phyloP scores from a whole-genome alignment of 1,140 invertebrate species.

The Megalonaias nervosa region DNA sequence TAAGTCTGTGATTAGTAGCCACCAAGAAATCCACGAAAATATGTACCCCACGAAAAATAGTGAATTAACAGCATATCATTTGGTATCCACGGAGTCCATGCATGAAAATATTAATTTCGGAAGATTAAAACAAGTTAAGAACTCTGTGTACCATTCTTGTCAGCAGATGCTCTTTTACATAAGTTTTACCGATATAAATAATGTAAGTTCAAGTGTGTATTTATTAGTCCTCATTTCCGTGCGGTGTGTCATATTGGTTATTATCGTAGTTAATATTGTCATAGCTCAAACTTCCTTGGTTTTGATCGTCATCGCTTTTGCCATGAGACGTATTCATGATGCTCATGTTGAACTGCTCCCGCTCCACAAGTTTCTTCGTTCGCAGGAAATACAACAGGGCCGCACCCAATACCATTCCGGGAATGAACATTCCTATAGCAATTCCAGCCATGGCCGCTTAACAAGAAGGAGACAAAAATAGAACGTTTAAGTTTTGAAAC shows the following conservation, averaged over 20 bases:
- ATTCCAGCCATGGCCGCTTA: constrained; percentile 28
- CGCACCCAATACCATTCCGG: constrained; percentile 27
- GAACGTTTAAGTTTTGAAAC: not conserved
- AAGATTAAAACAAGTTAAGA: too few species aligned
- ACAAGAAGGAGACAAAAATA: not conserved
- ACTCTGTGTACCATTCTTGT: too few species aligned
- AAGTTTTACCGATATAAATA: too few species aligned
- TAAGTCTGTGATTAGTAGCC: too few species aligned
- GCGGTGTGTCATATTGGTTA: constrained; percentile 17
- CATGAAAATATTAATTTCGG: too few species aligned
- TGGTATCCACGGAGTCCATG: too few species aligned
- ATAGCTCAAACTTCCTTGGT: not conserved
- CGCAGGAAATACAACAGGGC: constrained; percentile 23
- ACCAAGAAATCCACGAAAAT: too few species aligned
- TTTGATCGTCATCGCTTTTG: not conserved
- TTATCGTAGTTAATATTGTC: constrained; percentile 1
- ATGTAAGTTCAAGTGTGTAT: too few species aligned
- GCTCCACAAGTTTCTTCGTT: constrained; percentile 20
- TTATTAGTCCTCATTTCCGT: not conserved
- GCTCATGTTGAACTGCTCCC: constrained; percentile 21
- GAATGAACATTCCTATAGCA: constrained; percentile 24
- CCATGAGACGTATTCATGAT: constrained; percentile 12
- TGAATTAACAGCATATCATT: too few species aligned
- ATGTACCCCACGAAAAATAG: too few species aligned
- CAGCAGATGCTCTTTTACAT: too few species aligned